phyloP scores from a whole-genome alignment of 2,797 vertebrate species.

The Poeciliopsis turneri region DNA sequence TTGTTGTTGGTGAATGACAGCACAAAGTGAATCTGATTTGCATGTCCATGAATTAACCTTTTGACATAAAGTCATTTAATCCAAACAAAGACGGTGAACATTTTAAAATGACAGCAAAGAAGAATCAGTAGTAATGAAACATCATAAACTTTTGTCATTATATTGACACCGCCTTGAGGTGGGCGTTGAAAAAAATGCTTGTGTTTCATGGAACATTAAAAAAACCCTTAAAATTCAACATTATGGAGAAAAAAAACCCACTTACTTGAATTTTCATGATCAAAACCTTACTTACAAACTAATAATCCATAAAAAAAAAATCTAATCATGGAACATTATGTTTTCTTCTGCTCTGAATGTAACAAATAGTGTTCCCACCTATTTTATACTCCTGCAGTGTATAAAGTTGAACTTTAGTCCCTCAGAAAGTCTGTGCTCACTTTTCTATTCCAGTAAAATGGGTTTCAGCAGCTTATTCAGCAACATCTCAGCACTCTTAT shows the following conservation, averaged over 20 bases:
- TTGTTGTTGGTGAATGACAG: constrained; percentile 9
- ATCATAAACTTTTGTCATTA: neutral
- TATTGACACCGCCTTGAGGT: neutral
- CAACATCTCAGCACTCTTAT: constrained; percentile 21
- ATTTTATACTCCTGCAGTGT: neutral
- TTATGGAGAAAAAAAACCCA: neutral
- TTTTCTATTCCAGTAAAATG: constrained; percentile 36
- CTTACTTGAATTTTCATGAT: neutral
- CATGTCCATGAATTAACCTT: constrained; percentile 28
- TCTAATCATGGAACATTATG: neutral
- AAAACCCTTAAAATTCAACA: neutral
- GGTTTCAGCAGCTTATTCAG: constrained; percentile 62
- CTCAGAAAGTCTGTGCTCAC: constrained; percentile 16
- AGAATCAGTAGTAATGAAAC: neutral
- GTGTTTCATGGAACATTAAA: neutral
- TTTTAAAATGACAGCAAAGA: constrained; percentile 6
- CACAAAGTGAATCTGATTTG: constrained; percentile 2
- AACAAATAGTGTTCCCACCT: neutral
- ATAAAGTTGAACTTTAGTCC: constrained; percentile 30
- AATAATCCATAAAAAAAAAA: constrained; percentile 1
- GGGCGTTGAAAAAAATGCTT: too few species aligned
- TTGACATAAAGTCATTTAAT: constrained; percentile 32
- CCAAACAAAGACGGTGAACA: neutral
- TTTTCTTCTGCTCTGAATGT: neutral
- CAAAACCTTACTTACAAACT: neutral